These are phyloP conservation scores for Girardinus metallicus DNA, from an alignment of 2,797 vertebrate genomes.

Conservation along the genomic window DNA sequence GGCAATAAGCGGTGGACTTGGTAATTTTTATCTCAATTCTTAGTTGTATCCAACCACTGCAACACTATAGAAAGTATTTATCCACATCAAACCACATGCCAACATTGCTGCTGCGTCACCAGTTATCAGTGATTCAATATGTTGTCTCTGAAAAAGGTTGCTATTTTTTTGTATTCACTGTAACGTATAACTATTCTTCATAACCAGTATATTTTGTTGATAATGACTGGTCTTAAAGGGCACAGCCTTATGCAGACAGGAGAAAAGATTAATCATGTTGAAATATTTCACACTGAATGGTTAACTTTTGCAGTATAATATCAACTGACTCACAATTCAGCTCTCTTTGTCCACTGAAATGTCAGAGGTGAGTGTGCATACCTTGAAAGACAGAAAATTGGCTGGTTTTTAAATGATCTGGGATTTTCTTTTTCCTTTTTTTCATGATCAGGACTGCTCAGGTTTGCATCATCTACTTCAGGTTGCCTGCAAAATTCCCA, in stretches of 20 bases:
- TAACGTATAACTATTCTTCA: not conserved
- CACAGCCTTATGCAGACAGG: not conserved
- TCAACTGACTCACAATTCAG: not conserved
- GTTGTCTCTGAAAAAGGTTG: not conserved
- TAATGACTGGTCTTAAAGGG: not conserved
- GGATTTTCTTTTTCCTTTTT: not conserved
- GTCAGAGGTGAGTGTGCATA: not conserved
- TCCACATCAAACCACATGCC: not conserved
- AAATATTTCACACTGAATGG: not conserved
- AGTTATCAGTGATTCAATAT: not conserved
- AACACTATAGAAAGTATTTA: not conserved
- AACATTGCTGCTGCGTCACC: not conserved
- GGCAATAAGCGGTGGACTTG: too few species aligned
- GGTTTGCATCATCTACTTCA: not conserved
- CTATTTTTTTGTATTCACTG: not conserved
- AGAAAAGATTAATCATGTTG: not conserved
- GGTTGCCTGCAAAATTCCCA: not conserved
- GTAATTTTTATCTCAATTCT: too few species aligned
- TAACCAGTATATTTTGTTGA: not conserved
- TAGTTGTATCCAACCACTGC: too few species aligned
- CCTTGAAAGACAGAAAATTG: not conserved
- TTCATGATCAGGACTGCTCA: not conserved
- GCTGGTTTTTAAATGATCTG: not conserved
- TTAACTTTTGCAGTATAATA: not conserved
- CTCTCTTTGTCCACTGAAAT: not conserved